Percentiles rank a stretch among this genome's conserved stretches.
Evolutionary conservation across 1,140 invertebrate species (phyloP).

Genomic region (Neodiprion fabricii): DNA sequence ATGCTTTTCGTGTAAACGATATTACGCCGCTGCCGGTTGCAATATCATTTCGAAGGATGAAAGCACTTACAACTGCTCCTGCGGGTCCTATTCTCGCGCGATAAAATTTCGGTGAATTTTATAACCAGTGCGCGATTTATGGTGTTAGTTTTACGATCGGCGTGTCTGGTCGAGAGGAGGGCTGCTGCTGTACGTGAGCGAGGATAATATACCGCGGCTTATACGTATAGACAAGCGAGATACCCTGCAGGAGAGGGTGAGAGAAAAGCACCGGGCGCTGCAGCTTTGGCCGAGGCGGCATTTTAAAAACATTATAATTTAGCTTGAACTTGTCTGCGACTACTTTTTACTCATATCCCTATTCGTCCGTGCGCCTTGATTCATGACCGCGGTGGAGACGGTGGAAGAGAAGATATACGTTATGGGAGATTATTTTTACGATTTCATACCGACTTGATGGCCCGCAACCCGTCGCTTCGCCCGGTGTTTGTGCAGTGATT

Average conservation of each 20-base stretch:
- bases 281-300: not conserved
- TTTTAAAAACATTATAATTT: slow-evolving; percentile 2
- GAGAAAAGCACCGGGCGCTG: too few relatives aligned
- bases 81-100: too few relatives aligned
- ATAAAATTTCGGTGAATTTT: slow-evolving; percentile 29
- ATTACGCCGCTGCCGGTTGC: too few relatives aligned
- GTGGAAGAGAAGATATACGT: not conserved
- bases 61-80: too few relatives aligned
- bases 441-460: not conserved
- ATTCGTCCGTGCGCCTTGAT: not conserved
- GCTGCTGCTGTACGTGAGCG: not conserved
- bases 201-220: too few relatives aligned
- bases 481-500: too few relatives aligned
- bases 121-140: slow-evolving; percentile 45
- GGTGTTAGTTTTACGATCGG: slow-evolving; percentile 54
- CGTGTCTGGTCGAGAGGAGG: not conserved
- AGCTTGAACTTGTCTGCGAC: slow-evolving; percentile 7
- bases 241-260: too few relatives aligned
- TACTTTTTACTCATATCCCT: not conserved
- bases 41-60: too few relatives aligned
- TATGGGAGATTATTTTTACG: not conserved
- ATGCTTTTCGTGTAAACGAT: too few relatives aligned
- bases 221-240: too few relatives aligned
- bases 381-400: not conserved
- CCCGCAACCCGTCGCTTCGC: not conserved